phyloP scores from a whole-genome alignment of 2,113 vertebrate genomes.

The Burhinus bistriatus region DNA sequence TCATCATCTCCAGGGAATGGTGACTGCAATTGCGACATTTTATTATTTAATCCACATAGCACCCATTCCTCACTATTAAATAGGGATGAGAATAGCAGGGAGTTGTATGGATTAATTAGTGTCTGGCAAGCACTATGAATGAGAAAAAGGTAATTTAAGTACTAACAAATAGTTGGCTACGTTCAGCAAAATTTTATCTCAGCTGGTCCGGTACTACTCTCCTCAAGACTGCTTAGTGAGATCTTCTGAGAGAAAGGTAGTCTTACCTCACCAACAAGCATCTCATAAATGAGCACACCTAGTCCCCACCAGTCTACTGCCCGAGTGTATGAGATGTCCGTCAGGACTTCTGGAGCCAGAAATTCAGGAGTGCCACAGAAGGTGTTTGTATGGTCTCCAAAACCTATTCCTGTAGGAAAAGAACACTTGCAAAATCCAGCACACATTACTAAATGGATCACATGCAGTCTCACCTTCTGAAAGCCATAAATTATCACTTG shows the following conservation, averaged over 20 bases:
- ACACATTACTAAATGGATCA: background rate
- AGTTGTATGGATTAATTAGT: background rate
- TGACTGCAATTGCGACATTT: constrained; percentile 73
- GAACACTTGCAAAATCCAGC: background rate
- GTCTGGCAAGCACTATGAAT: background rate
- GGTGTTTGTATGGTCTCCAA: constrained; percentile 91
- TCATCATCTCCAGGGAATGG: constrained; percentile 96
- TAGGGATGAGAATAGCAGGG: background rate
- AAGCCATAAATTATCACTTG: background rate
- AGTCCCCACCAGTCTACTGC: constrained; percentile 99
- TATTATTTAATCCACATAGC: background rate
- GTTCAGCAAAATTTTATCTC: background rate
- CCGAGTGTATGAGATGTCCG: constrained; percentile 88
- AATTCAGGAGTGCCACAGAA: constrained; percentile 98
- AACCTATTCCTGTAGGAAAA: constrained; percentile 85
- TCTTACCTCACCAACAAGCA: constrained; percentile 97
- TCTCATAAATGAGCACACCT: constrained; percentile 94
- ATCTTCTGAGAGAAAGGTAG: background rate
- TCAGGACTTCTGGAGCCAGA: constrained; percentile 93
- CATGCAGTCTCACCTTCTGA: background rate
- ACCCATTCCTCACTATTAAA: background rate
- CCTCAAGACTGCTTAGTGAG: background rate
- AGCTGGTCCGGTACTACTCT: background rate
- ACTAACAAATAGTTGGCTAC: background rate
- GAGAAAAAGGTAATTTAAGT: background rate